Conservation (phyloP, 2,888 invertebrate genomes). For the Patella pellucida region DNA sequence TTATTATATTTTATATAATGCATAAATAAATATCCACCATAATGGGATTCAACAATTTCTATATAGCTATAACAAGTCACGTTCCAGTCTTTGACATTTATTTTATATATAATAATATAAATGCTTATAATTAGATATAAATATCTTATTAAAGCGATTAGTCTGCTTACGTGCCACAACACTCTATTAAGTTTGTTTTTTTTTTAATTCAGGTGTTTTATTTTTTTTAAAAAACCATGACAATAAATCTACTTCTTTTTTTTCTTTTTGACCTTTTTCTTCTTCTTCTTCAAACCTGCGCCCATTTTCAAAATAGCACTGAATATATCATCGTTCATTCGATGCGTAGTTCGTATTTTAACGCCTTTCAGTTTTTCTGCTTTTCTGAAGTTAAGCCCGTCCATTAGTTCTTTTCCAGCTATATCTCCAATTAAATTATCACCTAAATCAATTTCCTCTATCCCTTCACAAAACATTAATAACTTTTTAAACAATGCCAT, state of each 20-base stretch:
- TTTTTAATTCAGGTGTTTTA: too few species aligned
- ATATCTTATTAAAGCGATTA: too few species aligned
- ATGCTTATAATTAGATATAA: too few species aligned
- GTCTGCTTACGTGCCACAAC: too few species aligned
- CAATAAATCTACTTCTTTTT: neutral
- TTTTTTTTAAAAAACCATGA: too few species aligned
- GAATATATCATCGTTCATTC: slow-evolving; percentile 65
- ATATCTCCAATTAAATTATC: slow-evolving; percentile 70
- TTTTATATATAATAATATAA: too few species aligned
- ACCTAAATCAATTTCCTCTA: slow-evolving; percentile 68
- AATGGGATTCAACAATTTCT: too few species aligned
- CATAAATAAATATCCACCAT: too few species aligned
- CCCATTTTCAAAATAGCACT: slow-evolving; percentile 66
- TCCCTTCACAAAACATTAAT: slow-evolving; percentile 59
- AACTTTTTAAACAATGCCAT: slow-evolving; percentile 65
- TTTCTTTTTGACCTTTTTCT: slow-evolving; percentile 57
- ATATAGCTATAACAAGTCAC: too few species aligned
- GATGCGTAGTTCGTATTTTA: slow-evolving; percentile 64
- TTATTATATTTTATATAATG: too few species aligned
- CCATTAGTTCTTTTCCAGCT: slow-evolving; percentile 64
- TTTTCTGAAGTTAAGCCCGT: slow-evolving; percentile 64
- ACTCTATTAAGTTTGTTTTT: too few species aligned
- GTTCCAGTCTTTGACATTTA: too few species aligned
- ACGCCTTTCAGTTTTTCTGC: slow-evolving; percentile 64
- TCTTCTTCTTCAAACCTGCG: slow-evolving; percentile 66